phyloP scores from a whole-genome alignment of 2,888 invertebrate genomes.

The Acronicta aceris region DNA sequence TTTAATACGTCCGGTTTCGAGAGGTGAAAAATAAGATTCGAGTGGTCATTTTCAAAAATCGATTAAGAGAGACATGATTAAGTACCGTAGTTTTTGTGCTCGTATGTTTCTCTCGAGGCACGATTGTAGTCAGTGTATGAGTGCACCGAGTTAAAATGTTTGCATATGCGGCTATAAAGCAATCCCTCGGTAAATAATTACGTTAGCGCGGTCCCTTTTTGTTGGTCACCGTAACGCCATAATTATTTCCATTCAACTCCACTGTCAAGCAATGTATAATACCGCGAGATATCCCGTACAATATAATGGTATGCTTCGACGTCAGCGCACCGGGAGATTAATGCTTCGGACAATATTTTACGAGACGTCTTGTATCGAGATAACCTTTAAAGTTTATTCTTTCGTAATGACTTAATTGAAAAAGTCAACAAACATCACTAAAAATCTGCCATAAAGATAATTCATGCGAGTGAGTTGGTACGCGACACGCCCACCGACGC shows the following conservation, averaged over 20 bases:
- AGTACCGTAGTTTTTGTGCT: constrained; percentile 73
- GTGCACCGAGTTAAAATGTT: constrained; percentile 78
- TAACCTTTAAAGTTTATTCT: constrained; percentile 53
- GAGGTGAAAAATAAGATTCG: constrained; percentile 79
- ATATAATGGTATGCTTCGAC: constrained; percentile 46
- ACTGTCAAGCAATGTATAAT: constrained; percentile 67
- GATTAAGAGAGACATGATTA: constrained; percentile 85
- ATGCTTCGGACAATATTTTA: constrained; percentile 49
- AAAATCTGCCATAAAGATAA: constrained; percentile 68
- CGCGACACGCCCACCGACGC: constrained; percentile 76
- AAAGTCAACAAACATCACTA: constrained; percentile 72
- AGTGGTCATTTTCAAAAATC: constrained; percentile 78
- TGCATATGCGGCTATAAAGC: constrained; percentile 80
- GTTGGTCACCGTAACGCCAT: constrained; percentile 71
- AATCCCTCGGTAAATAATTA: constrained; percentile 82
- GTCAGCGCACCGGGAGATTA: constrained; percentile 50
- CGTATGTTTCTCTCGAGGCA: constrained; percentile 58
- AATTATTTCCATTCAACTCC: constrained; percentile 72
- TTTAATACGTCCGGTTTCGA: constrained; percentile 71
- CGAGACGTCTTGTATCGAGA: constrained; percentile 43
- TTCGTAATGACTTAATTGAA: constrained; percentile 72
- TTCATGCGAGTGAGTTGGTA: constrained; percentile 61
- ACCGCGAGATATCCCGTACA: constrained; percentile 62
- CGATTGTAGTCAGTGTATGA: constrained; percentile 57
- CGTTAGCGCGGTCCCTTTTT: constrained; percentile 75